Conservation (phyloP, 2,113 vertebrate species). For the Sinosuthora webbiana region DNA sequence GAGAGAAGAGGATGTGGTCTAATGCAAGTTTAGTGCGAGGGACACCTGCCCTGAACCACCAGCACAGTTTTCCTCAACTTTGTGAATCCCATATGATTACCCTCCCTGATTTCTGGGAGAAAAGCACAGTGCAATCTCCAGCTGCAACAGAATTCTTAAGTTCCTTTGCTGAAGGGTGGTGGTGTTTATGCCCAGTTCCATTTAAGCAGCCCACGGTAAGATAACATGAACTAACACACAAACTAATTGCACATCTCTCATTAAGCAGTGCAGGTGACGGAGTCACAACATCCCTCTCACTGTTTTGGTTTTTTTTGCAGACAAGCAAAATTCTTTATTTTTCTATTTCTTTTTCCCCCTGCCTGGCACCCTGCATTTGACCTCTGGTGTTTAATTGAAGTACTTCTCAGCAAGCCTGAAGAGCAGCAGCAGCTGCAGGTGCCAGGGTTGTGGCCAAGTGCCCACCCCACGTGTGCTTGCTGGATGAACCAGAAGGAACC, state of each 20-base stretch:
- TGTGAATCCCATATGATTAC: not conserved
- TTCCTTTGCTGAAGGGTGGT: not conserved
- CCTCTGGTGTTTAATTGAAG: not conserved
- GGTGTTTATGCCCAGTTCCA: not conserved
- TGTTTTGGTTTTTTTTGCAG: not conserved
- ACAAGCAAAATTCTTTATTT: not conserved
- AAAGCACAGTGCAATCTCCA: not conserved
- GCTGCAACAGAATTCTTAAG: not conserved
- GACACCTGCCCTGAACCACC: not conserved
- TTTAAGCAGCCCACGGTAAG: not conserved
- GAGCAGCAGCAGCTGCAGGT: constrained; percentile 5
- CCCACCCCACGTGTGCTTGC: rapidly evolving
- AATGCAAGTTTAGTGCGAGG: not conserved
- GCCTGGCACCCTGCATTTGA: not conserved
- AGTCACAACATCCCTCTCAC: not conserved
- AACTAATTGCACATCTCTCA: not conserved
- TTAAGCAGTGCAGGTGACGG: not conserved
- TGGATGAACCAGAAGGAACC: not conserved
- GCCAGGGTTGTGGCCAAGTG: not conserved
- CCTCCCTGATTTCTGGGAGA: not conserved
- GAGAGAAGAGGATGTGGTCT: not conserved
- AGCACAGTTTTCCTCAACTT: not conserved
- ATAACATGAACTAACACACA: not conserved
- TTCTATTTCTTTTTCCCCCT: not conserved
- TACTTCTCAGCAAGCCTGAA: not conserved